Percentiles rank a stretch among this genome's conserved stretches.
These are phyloP conservation scores for Torymus tubicola DNA, from an alignment of 2,888 invertebrate species.

Conservation along the genomic window DNA sequence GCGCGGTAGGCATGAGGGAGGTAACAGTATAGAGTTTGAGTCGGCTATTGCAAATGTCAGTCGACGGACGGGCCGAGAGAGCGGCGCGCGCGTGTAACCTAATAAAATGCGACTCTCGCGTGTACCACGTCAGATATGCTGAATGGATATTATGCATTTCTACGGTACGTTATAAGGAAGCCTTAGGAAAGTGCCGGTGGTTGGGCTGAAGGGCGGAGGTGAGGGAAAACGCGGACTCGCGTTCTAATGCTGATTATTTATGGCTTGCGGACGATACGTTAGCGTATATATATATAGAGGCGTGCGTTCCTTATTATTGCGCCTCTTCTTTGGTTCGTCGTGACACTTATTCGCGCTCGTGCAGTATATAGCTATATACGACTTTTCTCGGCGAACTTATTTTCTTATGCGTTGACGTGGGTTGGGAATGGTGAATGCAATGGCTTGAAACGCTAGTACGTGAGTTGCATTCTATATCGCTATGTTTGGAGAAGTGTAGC, in stretches of 20 bases:
- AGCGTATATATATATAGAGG: slow-evolving; percentile 10
- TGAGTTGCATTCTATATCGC: too few species aligned
- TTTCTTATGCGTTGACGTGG: too few species aligned
- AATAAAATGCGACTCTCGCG: slow-evolving; percentile 71
- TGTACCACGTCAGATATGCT: slow-evolving; percentile 72
- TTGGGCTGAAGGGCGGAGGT: neutral
- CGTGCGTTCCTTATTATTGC: neutral
- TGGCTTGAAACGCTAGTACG: too few species aligned
- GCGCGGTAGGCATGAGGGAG: too few species aligned
- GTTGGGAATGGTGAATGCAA: too few species aligned
- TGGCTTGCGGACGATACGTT: slow-evolving; percentile 65
- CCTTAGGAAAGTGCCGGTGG: slow-evolving; percentile 61
- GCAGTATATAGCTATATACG: too few species aligned
- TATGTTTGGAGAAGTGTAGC: too few species aligned
- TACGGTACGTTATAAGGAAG: slow-evolving; percentile 73
- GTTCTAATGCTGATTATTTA: slow-evolving; percentile 70
- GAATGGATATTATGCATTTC: slow-evolving; percentile 74
- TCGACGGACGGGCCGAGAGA: slow-evolving; percentile 61
- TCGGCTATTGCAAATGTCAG: slow-evolving; percentile 67
- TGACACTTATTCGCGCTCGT: too few species aligned
- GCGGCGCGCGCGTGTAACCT: slow-evolving; percentile 63
- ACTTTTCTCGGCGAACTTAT: too few species aligned
- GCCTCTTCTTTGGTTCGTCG: slow-evolving; percentile 10
- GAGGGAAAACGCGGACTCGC: slow-evolving; percentile 58
- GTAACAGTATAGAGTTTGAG: neutral